Conservation (phyloP, 2,888 invertebrate species). For the Leucophora obtusa region DNA sequence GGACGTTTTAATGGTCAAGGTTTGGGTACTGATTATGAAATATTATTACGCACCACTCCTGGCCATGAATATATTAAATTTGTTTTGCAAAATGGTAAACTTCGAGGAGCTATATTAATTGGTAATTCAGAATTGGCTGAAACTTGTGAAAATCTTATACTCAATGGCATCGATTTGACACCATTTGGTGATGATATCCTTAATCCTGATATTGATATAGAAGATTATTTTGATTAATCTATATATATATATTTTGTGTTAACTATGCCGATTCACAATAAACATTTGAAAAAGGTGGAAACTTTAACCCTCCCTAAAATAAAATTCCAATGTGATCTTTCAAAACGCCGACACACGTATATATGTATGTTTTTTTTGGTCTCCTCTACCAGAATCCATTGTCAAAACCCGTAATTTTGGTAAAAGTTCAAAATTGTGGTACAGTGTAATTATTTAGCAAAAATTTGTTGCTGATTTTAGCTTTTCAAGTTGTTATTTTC, state of each 20-base stretch:
- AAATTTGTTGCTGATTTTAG: too few species aligned
- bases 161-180: slow-evolving; percentile 94
- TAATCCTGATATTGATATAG: slow-evolving; percentile 97
- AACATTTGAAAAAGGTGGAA: too few species aligned
- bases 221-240: slow-evolving; percentile 97
- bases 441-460: too few species aligned
- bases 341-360: too few species aligned
- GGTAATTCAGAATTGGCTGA: slow-evolving; percentile 99
- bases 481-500: too few species aligned
- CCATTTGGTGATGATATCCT: slow-evolving; percentile 94
- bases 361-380: too few species aligned
- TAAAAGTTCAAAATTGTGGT: too few species aligned
- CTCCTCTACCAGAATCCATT: too few species aligned
- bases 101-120: slow-evolving; percentile 96
- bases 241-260: slow-evolving; percentile 29
- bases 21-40: slow-evolving; percentile 88
- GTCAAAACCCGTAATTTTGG: too few species aligned
- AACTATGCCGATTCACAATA: too few species aligned
- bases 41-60: slow-evolving; percentile 90
- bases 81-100: slow-evolving; percentile 88
- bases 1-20: slow-evolving; percentile 97
- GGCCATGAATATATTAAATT: slow-evolving; percentile 91
- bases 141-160: slow-evolving; percentile 97
- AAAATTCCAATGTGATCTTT: too few species aligned
- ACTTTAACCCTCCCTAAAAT: too few species aligned